phyloP scores from a whole-genome alignment of 2,113 vertebrate genomes.

The Phylloscopus trochiloides region DNA sequence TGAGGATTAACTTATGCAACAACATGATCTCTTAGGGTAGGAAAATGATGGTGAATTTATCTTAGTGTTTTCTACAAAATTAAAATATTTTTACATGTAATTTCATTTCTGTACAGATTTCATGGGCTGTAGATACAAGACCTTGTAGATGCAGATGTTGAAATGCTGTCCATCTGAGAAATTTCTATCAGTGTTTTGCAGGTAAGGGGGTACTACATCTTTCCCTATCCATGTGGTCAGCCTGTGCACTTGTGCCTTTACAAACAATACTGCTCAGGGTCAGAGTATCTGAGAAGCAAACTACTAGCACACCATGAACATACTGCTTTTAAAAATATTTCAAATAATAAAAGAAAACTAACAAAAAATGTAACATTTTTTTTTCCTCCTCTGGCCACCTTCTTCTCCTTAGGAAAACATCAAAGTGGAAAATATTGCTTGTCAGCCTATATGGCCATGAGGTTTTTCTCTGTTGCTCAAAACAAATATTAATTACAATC shows the following conservation, averaged over 20 bases:
- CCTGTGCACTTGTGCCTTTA: not conserved
- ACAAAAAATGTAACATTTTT: not conserved
- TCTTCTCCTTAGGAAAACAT: not conserved
- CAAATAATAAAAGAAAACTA: not conserved
- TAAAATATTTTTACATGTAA: not conserved
- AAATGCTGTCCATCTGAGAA: not conserved
- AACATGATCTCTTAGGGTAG: not conserved
- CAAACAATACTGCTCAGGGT: not conserved
- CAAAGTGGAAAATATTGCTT: not conserved
- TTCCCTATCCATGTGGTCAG: not conserved
- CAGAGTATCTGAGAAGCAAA: not conserved
- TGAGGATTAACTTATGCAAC: not conserved
- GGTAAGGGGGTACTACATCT: not conserved
- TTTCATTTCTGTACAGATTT: not conserved
- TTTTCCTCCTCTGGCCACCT: not conserved
- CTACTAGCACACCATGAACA: not conserved
- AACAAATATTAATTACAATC: constrained; percentile 2
- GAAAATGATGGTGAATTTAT: not conserved
- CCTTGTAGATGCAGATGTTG: not conserved
- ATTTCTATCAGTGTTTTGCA: not conserved
- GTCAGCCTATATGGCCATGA: not conserved
- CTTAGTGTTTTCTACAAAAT: not conserved
- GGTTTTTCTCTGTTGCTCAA: not conserved
- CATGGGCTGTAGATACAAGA: not conserved
- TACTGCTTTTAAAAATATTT: not conserved